These are phyloP conservation scores for Rhynchonycteris naso DNA, from an alignment of 2,797 vertebrate species.

Conservation along the genomic window DNA sequence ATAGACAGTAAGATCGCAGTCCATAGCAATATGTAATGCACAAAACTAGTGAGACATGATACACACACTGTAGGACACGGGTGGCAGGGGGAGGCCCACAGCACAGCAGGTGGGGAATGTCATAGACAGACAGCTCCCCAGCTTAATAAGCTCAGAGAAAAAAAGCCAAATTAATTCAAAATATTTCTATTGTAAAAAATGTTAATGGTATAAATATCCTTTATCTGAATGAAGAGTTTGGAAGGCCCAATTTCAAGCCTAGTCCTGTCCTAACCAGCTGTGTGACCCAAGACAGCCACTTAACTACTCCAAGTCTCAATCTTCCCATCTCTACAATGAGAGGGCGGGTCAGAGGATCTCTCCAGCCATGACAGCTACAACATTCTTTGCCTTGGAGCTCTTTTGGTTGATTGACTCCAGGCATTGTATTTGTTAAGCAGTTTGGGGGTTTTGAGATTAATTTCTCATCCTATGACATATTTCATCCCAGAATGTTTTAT, in stretches of 20 bases:
- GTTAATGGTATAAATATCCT: neutral
- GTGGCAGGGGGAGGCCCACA: neutral
- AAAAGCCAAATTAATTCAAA: neutral
- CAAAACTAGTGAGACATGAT: neutral
- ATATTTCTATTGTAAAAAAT: neutral
- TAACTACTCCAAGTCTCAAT: neutral
- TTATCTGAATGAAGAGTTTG: neutral
- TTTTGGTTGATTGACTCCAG: neutral
- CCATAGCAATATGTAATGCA: neutral
- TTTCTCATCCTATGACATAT: conserved; percentile 63
- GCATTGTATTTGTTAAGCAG: conserved; percentile 51
- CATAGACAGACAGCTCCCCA: neutral
- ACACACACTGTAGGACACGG: neutral
- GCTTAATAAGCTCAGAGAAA: neutral
- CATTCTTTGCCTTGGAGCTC: neutral
- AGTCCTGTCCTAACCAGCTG: neutral
- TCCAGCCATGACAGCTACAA: neutral
- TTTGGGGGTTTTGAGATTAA: conserved; percentile 74
- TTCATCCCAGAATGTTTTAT: conserved; percentile 71
- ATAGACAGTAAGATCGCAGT: neutral
- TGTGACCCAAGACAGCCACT: neutral
- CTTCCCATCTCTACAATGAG: conserved; percentile 5
- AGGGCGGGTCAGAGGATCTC: neutral
- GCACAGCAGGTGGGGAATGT: neutral
- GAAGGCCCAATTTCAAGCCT: neutral